Percentiles rank a stretch among this genome's conserved stretches.
Evolutionary conservation across 2,113 vertebrate genomes (phyloP).

Genomic region (Sphyrna mokarran): DNA sequence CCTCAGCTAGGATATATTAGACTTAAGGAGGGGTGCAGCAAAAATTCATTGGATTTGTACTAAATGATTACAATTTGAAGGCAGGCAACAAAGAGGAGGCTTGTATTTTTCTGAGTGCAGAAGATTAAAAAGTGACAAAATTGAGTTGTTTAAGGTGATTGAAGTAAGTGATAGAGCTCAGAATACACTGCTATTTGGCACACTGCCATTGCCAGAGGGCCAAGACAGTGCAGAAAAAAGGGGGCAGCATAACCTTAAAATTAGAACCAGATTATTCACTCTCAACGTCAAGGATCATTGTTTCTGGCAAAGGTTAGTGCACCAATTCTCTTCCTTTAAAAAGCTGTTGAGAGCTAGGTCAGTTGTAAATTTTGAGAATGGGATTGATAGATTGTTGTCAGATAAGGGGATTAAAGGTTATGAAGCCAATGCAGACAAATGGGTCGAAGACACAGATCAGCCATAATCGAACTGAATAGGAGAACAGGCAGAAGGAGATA

Average conservation of each 20-base stretch:
- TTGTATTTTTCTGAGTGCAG: not conserved
- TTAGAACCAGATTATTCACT: not conserved
- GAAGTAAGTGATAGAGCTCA: not conserved
- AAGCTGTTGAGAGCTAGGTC: not conserved
- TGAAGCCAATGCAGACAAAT: not conserved
- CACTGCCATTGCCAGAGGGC: too few species aligned
- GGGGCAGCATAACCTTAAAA: not conserved
- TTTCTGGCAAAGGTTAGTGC: not conserved
- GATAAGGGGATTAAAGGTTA: not conserved
- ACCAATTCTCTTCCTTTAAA: not conserved
- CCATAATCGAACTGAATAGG: not conserved
- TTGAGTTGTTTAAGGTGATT: not conserved
- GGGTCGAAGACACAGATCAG: not conserved
- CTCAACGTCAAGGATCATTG: too few species aligned
- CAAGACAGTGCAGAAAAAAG: not conserved
- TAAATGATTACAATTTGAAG: not conserved
- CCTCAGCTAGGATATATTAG: not conserved
- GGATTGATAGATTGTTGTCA: not conserved
- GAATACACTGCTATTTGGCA: too few species aligned
- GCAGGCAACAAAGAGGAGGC: not conserved
- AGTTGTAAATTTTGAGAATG: not conserved
- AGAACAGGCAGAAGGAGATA: not conserved
- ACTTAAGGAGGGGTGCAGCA: too few species aligned
- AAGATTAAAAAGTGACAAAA: not conserved
- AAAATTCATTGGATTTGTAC: not conserved